Evolutionary conservation across 2,113 vertebrate genomes (phyloP).

Genomic region (Melanerpes aurifrons): DNA sequence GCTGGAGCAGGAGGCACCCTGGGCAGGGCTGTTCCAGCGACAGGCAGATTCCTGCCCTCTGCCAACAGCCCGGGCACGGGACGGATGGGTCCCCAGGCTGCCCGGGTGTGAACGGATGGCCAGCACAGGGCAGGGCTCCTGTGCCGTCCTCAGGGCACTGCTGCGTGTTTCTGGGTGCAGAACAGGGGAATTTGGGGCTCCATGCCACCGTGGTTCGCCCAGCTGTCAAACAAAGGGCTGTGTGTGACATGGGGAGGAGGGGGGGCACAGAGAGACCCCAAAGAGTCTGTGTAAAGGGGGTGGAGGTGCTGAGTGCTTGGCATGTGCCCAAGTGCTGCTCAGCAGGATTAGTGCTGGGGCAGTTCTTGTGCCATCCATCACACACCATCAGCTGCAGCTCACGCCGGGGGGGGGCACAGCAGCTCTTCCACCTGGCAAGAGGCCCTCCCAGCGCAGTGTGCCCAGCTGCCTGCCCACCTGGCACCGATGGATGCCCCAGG

Average conservation of each 20-base stretch:
- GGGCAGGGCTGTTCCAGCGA: background rate
- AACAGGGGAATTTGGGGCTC: fast-evolving
- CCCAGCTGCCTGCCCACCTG: background rate
- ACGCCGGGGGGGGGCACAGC: background rate
- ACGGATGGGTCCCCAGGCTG: background rate
- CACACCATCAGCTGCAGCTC: background rate
- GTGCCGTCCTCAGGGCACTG: fast-evolving
- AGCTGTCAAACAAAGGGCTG: background rate
- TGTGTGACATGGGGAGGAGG: background rate
- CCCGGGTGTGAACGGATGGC: fast-evolving
- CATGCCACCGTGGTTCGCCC: fast-evolving
- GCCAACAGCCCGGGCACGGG: background rate
- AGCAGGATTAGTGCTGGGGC: background rate
- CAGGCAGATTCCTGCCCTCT: background rate
- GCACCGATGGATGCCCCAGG: background rate
- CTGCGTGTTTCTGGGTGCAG: fast-evolving
- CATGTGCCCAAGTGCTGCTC: fast-evolving
- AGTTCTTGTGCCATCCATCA: background rate
- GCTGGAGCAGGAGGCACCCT: background rate
- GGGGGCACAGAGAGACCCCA: background rate
- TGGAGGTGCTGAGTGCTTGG: too few species aligned
- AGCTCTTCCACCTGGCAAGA: background rate
- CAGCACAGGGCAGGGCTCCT: background rate
- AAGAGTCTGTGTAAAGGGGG: fast-evolving
- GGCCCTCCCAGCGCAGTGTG: background rate